Evolutionary conservation across 2,888 invertebrate genomes (phyloP).

Genomic region (Cryptocephalus primarius): DNA sequence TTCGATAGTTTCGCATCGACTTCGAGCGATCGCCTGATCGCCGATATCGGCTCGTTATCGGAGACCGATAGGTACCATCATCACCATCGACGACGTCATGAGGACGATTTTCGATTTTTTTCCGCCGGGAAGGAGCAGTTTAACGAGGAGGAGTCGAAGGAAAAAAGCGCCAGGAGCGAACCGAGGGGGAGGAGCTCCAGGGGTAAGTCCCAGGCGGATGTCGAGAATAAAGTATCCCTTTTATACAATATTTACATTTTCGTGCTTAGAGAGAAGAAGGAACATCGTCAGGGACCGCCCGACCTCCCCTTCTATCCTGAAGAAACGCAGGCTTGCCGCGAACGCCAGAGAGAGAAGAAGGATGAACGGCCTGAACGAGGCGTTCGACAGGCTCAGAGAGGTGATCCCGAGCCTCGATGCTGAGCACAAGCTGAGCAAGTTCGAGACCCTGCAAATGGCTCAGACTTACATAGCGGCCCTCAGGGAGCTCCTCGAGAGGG

Average conservation of each 20-base stretch:
- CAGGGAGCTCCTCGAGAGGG: slow-evolving; percentile 45
- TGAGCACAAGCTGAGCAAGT: slow-evolving; percentile 61
- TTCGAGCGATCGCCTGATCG: slow-evolving; percentile 16
- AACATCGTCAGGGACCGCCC: slow-evolving; percentile 24
- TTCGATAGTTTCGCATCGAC: slow-evolving; percentile 29
- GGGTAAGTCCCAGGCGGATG: slow-evolving; percentile 10
- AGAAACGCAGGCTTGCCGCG: slow-evolving; percentile 53
- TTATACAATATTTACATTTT: no score
- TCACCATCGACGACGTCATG: not conserved
- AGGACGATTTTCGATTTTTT: slow-evolving; percentile 26
- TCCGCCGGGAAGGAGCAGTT: slow-evolving; percentile 20
- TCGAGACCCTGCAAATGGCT: slow-evolving; percentile 70
- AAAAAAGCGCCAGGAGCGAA: slow-evolving; percentile 8
- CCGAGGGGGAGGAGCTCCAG: slow-evolving; percentile 12
- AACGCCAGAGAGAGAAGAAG: slow-evolving; percentile 60
- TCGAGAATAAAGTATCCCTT: not conserved
- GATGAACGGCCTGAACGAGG: slow-evolving; percentile 63
- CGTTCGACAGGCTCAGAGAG: slow-evolving; percentile 56
- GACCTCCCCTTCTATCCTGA: slow-evolving; percentile 41
- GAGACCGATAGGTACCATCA: slow-evolving; percentile 22
- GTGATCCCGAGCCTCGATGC: slow-evolving; percentile 59
- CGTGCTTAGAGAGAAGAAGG: slow-evolving; percentile 16
- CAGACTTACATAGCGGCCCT: slow-evolving; percentile 61
- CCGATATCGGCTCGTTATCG: slow-evolving; percentile 24
- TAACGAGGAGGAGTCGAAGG: slow-evolving; percentile 13